Conservation (phyloP, 1,140 invertebrate species). For the Triops cancriformis region DNA sequence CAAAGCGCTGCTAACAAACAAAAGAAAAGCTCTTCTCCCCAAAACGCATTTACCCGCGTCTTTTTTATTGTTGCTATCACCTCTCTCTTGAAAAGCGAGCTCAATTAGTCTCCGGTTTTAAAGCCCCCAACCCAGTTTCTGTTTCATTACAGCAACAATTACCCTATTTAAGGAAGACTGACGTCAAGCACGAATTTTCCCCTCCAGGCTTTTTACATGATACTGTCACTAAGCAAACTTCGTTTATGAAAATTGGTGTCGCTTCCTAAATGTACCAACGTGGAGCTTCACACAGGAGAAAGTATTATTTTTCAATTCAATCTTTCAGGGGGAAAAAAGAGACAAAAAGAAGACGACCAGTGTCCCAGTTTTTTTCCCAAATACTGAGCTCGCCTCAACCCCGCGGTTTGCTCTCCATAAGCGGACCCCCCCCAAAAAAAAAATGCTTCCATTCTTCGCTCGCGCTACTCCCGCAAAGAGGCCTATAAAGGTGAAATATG, state of each 20-base stretch:
- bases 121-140: background rate
- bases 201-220: background rate
- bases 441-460: background rate
- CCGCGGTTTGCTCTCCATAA: no score
- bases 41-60: background rate
- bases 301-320: no score
- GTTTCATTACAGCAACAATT: background rate
- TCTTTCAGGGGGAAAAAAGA: no score
- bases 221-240: background rate
- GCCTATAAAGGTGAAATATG: background rate
- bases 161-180: background rate
- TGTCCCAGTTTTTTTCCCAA: no score
- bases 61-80: background rate
- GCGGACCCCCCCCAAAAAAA: no score
- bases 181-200: background rate
- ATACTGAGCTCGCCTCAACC: no score
- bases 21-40: background rate
- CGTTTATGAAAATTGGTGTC: background rate
- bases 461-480: background rate
- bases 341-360: no score
- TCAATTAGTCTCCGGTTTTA: background rate
- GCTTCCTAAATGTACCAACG: background rate
- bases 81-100: background rate
- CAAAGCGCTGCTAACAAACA: background rate
- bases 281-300: background rate